phyloP scores from a whole-genome alignment of 2,888 invertebrate genomes.

The Callosobruchus maculatus region DNA sequence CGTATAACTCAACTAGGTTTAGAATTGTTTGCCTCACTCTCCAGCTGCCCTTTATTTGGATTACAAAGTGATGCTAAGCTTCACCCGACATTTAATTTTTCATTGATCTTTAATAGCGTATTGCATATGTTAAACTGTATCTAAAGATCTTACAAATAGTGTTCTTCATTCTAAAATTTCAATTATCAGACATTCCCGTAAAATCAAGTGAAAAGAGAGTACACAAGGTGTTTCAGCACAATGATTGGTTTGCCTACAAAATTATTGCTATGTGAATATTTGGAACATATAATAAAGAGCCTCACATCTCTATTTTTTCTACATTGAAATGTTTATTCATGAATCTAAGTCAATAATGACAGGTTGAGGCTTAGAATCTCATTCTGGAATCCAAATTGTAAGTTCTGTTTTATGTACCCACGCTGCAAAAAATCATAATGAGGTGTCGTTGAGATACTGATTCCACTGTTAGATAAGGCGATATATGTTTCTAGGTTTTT shows the following conservation, averaged over 20 bases:
- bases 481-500: neutral
- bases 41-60: neutral
- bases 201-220: no score
- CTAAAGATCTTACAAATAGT: no score
- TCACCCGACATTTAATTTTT: neutral
- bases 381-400: neutral
- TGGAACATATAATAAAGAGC: no score
- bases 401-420: neutral
- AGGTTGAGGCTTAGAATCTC: neutral
- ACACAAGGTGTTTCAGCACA: no score
- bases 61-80: neutral
- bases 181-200: no score
- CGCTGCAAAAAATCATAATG: neutral
- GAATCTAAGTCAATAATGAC: neutral
- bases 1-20: conserved; percentile 22
- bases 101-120: no score
- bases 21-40: conserved; percentile 11
- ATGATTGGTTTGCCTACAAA: no score
- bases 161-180: no score
- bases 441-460: neutral
- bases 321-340: no score
- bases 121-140: no score
- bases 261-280: no score
- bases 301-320: no score
- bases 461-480: neutral